These are phyloP conservation scores for Pungitius pungitius DNA, from an alignment of 2,113 vertebrate genomes.

Conservation along the genomic window DNA sequence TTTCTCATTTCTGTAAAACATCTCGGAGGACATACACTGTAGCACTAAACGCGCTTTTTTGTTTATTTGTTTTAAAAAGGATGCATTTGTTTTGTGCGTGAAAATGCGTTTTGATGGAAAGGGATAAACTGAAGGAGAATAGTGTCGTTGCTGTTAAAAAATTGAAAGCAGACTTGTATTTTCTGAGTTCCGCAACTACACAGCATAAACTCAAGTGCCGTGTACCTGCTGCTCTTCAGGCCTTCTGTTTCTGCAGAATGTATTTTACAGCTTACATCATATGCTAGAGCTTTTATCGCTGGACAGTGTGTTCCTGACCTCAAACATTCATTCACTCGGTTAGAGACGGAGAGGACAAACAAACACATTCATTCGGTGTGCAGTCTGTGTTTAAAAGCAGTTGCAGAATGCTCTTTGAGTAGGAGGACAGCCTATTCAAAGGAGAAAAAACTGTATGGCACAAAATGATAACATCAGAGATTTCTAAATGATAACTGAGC, in stretches of 20 bases:
- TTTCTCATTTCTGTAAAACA: not conserved
- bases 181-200: not conserved
- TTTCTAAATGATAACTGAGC: not conserved
- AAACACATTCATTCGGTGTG: not conserved
- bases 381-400: constrained; percentile 12
- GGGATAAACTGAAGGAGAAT: not conserved
- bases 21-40: not conserved
- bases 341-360: constrained; percentile 12
- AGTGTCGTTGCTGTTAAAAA: not conserved
- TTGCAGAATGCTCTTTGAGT: constrained; percentile 27
- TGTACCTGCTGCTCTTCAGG: not conserved
- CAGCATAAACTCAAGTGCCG: not conserved
- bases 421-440: constrained; percentile 10
- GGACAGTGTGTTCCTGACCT: not conserved
- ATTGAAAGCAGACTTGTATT: not conserved
- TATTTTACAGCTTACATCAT: not conserved
- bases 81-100: not conserved
- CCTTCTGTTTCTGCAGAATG: not conserved
- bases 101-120: not conserved
- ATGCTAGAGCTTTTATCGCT: not conserved
- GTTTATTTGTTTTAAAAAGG: not conserved
- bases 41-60: not conserved
- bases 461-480: not conserved
- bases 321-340: constrained; percentile 13
- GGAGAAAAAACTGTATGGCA: not conserved